Conservation (phyloP, 2,888 invertebrate genomes). For the Pseudococcus jackbeardsleyi region DNA sequence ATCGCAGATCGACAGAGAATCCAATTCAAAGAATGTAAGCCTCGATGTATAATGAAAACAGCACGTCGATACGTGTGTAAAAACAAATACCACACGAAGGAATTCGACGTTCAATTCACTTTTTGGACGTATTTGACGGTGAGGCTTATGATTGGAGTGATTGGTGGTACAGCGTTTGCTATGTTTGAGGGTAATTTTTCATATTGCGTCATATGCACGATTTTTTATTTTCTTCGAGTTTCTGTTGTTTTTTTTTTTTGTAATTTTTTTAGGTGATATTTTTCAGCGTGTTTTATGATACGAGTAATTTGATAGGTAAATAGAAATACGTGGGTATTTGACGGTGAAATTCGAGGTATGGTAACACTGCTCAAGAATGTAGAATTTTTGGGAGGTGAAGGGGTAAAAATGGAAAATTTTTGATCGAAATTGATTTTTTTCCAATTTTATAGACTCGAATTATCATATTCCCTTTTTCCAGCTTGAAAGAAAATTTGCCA, state of each 20-base stretch:
- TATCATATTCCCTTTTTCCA: too few relatives aligned
- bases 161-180: constrained; percentile 82
- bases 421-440: too few relatives aligned
- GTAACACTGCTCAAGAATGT: too few relatives aligned
- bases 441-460: too few relatives aligned
- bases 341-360: too few relatives aligned
- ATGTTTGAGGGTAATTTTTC: constrained; percentile 77
- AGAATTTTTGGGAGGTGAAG: too few relatives aligned
- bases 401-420: too few relatives aligned
- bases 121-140: constrained; percentile 82
- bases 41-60: constrained; percentile 75
- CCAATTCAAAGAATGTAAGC: constrained; percentile 72
- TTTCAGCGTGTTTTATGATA: background rate
- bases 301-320: constrained; percentile 1
- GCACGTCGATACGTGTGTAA: constrained; percentile 75
- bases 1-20: constrained; percentile 54
- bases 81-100: constrained; percentile 75
- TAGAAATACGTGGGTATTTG: too few relatives aligned
- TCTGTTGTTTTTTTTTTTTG: background rate
- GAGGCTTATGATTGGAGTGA: constrained; percentile 75
- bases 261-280: background rate
- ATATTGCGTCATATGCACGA: constrained; percentile 30
- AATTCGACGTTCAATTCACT: constrained; percentile 77
- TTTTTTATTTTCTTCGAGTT: background rate
- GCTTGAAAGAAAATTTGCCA: too few relatives aligned